Base-by-base conservation (phyloP, 2,888 invertebrate species). In the Brenthis ino region DNA sequence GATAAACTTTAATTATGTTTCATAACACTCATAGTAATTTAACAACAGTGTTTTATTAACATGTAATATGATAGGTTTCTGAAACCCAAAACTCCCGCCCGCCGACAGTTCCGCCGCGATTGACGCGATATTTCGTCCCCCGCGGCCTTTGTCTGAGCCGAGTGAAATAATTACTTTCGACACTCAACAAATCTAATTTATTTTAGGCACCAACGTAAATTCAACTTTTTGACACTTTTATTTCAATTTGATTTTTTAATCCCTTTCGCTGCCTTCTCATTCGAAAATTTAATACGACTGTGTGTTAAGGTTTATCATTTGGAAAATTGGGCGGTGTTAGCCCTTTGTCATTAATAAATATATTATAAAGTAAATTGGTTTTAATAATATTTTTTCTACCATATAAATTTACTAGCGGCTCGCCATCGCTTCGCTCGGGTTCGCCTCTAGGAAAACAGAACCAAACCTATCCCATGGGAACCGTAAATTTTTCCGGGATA, bases 151-250 rank as follows among this genome's bases (percentile, higher is more conserved):
- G 57, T 65, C 24, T 53, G 51, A 24, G 12, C 57, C 11, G 50
- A 53, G 37, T 53, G 20, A 65, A 65, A 65, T 53, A 65, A 65
- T 65, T 53, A 51, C 65, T 14, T 58, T 65, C 50, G 57, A 65
- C 43, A 37, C 12, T 58, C 24, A 14, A 33, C 57, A 57, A 43
- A 65, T 57, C 33, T 65, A 51, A 51, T 57, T 53, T 65, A 51
- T 37, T 60, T 60, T 60, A 58, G 58, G 50, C 50, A 16, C 24
- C 28, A 60, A 50, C 28, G 16, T 60, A 60, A 60, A 60, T 60
- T 60, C 33, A 58, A 60, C 60, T 50, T 60, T 60, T 50, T 60
- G 60, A 60, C 60, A 50, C 28, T 60, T 60, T 60, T 60, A 33
- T 50, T 60, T 60, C 11, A n/a, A 47, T 20, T 58, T 58, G 24